A percentile compares a stretch with the other conserved stretches of the same genome.
Evolutionary conservation across 1,140 invertebrate species (phyloP).

Genomic region (Spodoptera frugiperda): DNA sequence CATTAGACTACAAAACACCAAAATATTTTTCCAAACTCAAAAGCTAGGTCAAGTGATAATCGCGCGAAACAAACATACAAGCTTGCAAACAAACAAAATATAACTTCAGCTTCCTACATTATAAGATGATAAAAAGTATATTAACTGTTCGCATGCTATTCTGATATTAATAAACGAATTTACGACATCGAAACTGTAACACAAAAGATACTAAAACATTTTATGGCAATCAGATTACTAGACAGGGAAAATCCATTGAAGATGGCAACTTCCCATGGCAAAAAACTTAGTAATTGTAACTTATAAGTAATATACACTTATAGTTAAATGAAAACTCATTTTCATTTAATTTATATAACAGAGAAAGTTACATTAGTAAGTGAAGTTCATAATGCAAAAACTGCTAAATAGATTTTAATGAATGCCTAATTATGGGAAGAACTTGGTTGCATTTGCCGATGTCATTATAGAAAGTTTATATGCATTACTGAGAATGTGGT

Average conservation of each 20-base stretch:
- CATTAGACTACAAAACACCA: too few relatives aligned
- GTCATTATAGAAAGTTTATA: slow-evolving; percentile 30
- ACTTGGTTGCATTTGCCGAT: slow-evolving; percentile 17
- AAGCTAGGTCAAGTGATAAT: too few relatives aligned
- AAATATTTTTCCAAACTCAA: too few relatives aligned
- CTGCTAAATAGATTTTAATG: slow-evolving; percentile 47
- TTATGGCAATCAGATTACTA: slow-evolving; percentile 13
- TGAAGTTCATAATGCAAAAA: slow-evolving; percentile 50
- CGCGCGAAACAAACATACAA: not conserved
- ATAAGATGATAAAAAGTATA: not conserved
- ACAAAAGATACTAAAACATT: slow-evolving; percentile 20
- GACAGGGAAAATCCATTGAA: slow-evolving; percentile 11
- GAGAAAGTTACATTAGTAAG: slow-evolving; percentile 38
- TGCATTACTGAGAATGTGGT: slow-evolving; percentile 12
- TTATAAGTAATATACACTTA: not conserved
- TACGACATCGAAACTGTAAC: not conserved
- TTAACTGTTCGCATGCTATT: slow-evolving; percentile 18
- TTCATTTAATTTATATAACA: slow-evolving; percentile 37
- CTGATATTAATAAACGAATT: slow-evolving; percentile 1
- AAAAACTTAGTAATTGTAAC: slow-evolving; percentile 18
- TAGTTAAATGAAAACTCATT: slow-evolving; percentile 5
- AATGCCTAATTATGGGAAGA: slow-evolving; percentile 29
- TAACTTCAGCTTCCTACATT: not conserved
- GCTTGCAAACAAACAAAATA: not conserved
- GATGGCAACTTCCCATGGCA: slow-evolving; percentile 24